Percentiles rank a stretch among this genome's conserved stretches.
Evolutionary conservation across 37 sponge, comb jelly and placozoan species (phyloP).

Genomic region (Axinella damicornis): DNA sequence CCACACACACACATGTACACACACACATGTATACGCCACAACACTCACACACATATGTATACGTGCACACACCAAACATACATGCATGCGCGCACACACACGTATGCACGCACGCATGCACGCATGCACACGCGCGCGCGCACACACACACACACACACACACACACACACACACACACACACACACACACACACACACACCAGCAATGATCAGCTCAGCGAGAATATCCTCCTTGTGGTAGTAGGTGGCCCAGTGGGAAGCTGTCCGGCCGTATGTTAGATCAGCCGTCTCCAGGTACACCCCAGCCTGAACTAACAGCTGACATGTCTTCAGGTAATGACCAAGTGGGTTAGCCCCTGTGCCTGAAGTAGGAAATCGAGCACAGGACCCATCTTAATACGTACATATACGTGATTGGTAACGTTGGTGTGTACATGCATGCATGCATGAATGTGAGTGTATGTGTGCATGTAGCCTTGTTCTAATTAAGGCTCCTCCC

Average conservation of each 20-base stretch:
- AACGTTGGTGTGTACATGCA: too few relatives aligned
- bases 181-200: conserved; percentile 13
- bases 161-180: too few relatives aligned
- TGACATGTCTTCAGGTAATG: conserved; percentile 35
- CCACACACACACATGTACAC: too few relatives aligned
- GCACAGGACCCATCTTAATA: too few relatives aligned
- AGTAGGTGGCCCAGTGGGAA: conserved; percentile 82
- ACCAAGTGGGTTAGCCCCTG: conserved; percentile 28
- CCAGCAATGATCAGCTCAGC: conserved; percentile 69
- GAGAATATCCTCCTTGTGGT: conserved; percentile 68
- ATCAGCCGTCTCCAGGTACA: conserved; percentile 51
- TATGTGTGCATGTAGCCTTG: not conserved
- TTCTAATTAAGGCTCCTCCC: not conserved
- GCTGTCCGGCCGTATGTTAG: conserved; percentile 77
- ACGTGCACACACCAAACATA: not conserved
- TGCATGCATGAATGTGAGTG: conserved; percentile 21
- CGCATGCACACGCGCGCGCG: conserved; percentile 18
- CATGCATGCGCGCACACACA: not conserved
- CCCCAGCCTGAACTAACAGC: conserved; percentile 61
- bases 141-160: not conserved
- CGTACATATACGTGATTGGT: too few relatives aligned
- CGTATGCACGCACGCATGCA: too few relatives aligned
- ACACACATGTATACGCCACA: too few relatives aligned
- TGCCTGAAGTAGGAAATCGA: not conserved
- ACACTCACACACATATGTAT: too few relatives aligned